Conservation (phyloP, 2,797 vertebrate species). For the Gastrophryne carolinensis region DNA sequence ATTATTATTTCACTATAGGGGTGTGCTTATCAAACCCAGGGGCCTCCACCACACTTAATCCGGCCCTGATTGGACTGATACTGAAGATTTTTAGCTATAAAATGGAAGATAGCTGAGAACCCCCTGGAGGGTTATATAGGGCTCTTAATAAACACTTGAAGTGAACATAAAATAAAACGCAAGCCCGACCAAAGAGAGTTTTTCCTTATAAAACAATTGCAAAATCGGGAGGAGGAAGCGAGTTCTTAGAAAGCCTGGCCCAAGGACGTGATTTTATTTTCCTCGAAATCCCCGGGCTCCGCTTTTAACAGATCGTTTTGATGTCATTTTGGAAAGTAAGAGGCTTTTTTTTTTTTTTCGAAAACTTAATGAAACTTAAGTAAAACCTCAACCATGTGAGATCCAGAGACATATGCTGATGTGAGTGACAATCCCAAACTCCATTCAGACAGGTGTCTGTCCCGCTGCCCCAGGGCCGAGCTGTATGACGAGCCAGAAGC, state of each 20-base stretch:
- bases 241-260: conserved; percentile 12
- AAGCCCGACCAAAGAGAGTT: neutral
- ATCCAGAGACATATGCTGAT: neutral
- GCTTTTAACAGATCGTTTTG: neutral
- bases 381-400: neutral
- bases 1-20: no score
- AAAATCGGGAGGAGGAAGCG: neutral
- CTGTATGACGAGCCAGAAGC: neutral
- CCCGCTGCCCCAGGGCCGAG: neutral
- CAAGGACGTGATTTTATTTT: neutral
- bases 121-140: neutral
- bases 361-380: neutral
- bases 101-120: neutral
- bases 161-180: neutral
- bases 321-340: neutral
- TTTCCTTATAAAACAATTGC: neutral
- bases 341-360: neutral
- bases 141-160: neutral
- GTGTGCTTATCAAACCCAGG: no score
- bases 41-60: no score
- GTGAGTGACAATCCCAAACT: neutral
- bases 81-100: neutral
- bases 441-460: neutral
- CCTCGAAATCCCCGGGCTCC: neutral
- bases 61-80: no score